These are phyloP conservation scores for Bombus picipes DNA, from an alignment of 1,140 invertebrate genomes.

Conservation along the genomic window DNA sequence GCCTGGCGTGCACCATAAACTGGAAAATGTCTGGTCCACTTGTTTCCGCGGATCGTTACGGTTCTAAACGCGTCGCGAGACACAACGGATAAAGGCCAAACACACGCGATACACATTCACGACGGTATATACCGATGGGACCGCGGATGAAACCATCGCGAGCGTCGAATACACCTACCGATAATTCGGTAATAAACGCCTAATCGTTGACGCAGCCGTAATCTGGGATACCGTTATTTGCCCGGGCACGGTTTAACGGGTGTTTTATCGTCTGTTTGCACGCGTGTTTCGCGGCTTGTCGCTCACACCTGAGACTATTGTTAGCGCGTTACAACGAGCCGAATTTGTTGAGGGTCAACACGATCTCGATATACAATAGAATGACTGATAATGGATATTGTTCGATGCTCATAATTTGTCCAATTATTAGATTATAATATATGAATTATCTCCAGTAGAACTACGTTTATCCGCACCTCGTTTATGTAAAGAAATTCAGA, in stretches of 20 bases:
- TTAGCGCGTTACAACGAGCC: constrained; percentile 32
- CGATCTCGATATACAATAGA: too few relatives aligned
- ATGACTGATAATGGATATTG: too few relatives aligned
- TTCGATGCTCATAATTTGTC: too few relatives aligned
- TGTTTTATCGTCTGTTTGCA: constrained; percentile 67
- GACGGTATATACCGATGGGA: not conserved
- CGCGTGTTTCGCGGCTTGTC: constrained; percentile 31
- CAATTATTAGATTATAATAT: too few relatives aligned
- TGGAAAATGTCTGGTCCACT: constrained; percentile 18
- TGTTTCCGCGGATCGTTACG: constrained; percentile 21
- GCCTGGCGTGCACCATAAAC: constrained; percentile 8
- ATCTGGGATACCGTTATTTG: constrained; percentile 67
- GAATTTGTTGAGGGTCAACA: not conserved
- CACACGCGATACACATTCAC: too few relatives aligned
- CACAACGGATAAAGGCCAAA: not conserved
- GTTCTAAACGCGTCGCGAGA: constrained; percentile 23
- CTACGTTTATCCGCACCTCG: too few relatives aligned
- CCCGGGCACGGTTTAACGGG: constrained; percentile 39
- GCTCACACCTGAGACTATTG: constrained; percentile 67
- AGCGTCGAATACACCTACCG: constrained; percentile 48
- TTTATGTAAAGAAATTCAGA: too few relatives aligned
- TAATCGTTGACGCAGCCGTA: constrained; percentile 64
- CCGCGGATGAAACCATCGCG: constrained; percentile 25
- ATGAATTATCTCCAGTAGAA: too few relatives aligned
- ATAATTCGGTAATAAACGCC: constrained; percentile 68